A percentile compares a stretch with the other conserved stretches of the same genome.
Evolutionary conservation across 2,113 vertebrate genomes (phyloP).

Genomic region (Albula glossodonta): DNA sequence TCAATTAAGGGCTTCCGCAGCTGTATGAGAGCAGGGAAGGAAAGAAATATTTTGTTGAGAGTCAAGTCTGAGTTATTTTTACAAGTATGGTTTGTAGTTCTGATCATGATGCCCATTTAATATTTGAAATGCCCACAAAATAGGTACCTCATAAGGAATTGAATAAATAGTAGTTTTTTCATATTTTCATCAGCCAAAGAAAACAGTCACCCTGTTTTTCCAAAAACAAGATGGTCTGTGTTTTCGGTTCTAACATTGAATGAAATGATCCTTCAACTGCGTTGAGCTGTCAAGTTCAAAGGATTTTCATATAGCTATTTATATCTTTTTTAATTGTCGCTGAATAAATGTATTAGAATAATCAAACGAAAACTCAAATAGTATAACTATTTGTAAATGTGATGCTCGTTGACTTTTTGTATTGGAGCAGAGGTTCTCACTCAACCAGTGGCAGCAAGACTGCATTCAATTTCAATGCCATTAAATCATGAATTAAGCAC

Average conservation of each 20-base stretch:
- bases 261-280: too few relatives aligned
- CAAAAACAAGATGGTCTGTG: too few relatives aligned
- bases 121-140: too few relatives aligned
- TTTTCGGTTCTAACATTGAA: too few relatives aligned
- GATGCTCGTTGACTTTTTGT: background rate
- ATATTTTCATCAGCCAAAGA: background rate
- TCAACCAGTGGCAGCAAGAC: background rate
- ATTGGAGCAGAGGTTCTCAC: background rate
- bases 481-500: too few relatives aligned
- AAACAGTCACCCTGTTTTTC: background rate
- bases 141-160: too few relatives aligned
- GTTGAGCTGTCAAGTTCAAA: too few relatives aligned
- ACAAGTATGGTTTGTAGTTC: background rate
- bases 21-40: conserved; percentile 22
- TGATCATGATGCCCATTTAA: background rate
- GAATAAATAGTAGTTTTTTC: too few relatives aligned
- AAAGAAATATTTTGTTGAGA: background rate
- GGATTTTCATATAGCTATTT: background rate
- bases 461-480: background rate
- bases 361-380: background rate
- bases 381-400: background rate
- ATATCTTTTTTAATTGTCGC: background rate
- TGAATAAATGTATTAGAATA: background rate
- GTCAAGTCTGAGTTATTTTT: background rate
- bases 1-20: conserved; percentile 58